Conservation (phyloP, 2,113 vertebrate genomes). For the Choloepus hoffmanni region DNA sequence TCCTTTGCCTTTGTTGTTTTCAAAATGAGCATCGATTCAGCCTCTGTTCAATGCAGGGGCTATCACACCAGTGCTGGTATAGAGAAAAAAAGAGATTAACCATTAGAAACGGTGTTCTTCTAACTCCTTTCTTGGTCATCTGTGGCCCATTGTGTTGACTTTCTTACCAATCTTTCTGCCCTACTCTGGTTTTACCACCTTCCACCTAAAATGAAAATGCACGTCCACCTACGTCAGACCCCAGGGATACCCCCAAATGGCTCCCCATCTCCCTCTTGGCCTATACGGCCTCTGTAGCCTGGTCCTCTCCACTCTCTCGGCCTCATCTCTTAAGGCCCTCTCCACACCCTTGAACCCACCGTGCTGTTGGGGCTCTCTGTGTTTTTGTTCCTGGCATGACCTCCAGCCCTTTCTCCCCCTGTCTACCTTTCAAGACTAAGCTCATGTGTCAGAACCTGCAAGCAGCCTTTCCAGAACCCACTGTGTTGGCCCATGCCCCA, state of each 20-base stretch:
- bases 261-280: background rate
- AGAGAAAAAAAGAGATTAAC: background rate
- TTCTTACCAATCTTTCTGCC: too few species aligned
- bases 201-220: background rate
- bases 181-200: background rate
- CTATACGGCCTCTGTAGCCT: background rate
- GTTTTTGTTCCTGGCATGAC: background rate
- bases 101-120: fast-evolving
- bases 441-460: background rate
- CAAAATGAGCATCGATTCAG: background rate
- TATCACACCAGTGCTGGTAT: fast-evolving
- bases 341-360: fast-evolving
- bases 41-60: background rate
- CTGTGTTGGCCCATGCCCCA: too few species aligned
- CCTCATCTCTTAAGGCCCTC: background rate
- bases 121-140: fast-evolving
- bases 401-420: background rate
- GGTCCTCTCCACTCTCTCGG: too few species aligned
- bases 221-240: background rate
- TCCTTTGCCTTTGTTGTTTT: background rate
- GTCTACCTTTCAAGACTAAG: background rate
- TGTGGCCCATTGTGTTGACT: fast-evolving
- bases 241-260: background rate
- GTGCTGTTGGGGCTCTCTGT: background rate
- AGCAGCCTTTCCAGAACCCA: background rate